phyloP scores from a whole-genome alignment of 2,113 vertebrate genomes.

The Mixornis gularis region DNA sequence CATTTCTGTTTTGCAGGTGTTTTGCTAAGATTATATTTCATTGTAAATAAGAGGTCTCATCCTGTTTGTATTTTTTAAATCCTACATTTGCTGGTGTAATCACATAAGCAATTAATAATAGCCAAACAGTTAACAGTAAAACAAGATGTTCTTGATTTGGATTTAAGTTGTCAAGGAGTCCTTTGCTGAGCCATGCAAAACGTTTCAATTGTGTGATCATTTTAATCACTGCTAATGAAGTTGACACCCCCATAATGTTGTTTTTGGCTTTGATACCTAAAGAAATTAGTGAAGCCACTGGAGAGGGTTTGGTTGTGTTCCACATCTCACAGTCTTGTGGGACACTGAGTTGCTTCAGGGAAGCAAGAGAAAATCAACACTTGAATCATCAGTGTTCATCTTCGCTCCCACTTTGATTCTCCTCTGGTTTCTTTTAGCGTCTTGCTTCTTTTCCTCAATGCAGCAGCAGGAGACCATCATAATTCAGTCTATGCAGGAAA shows the following conservation, averaged over 20 bases:
- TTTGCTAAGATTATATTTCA: background rate
- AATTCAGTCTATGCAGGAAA: background rate
- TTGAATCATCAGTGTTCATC: background rate
- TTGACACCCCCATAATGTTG: background rate
- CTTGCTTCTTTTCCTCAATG: background rate
- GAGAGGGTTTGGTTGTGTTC: conserved; percentile 19
- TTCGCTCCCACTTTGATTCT: background rate
- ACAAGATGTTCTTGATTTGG: conserved; percentile 27
- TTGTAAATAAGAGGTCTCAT: background rate
- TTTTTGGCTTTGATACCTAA: conserved; percentile 43
- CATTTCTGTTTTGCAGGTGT: conserved; percentile 8
- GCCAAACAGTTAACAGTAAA: background rate
- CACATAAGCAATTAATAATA: background rate
- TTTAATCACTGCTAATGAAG: conserved; percentile 29
- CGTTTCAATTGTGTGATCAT: background rate
- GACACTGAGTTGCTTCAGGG: background rate
- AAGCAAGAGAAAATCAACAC: background rate
- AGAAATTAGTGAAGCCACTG: background rate
- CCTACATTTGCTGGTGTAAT: background rate
- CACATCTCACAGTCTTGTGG: background rate
- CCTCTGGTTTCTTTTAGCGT: background rate
- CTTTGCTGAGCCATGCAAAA: conserved; percentile 19
- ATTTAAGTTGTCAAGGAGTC: background rate
- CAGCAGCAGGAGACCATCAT: background rate
- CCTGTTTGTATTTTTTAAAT: background rate